phyloP scores from a whole-genome alignment of 2,797 vertebrate species.

The Ateles fusciceps region DNA sequence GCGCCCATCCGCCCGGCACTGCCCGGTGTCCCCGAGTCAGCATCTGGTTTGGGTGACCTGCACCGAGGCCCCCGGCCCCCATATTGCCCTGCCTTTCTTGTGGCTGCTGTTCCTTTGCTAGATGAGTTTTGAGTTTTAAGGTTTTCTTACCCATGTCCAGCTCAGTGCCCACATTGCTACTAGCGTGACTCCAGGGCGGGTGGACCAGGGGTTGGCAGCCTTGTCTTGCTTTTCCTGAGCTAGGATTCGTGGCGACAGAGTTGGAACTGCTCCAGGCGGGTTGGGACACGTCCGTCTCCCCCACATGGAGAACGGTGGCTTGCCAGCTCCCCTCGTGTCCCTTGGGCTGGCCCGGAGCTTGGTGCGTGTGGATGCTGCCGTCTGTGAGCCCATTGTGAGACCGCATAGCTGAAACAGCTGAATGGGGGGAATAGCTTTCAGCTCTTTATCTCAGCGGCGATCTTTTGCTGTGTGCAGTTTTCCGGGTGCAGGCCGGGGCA shows the following conservation, averaged over 20 bases:
- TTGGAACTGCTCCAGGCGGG: not conserved
- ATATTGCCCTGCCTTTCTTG: not conserved
- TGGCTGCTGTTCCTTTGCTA: not conserved
- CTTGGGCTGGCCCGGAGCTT: not conserved
- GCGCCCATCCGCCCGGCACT: rapidly evolving
- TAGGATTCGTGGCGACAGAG: not conserved
- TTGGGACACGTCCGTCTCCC: not conserved
- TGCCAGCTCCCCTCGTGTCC: not conserved
- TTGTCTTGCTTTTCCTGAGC: not conserved
- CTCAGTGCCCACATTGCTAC: not conserved
- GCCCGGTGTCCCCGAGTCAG: not conserved
- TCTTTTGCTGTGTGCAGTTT: conserved; percentile 67
- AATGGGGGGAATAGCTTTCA: conserved; percentile 66
- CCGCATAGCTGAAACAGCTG: conserved; percentile 51
- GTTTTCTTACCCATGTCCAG: not conserved
- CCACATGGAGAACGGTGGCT: not conserved
- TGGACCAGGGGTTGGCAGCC: not conserved
- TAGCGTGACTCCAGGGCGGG: not conserved
- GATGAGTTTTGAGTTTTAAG: not conserved
- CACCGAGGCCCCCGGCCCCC: not conserved
- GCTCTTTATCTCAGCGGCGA: conserved; percentile 48
- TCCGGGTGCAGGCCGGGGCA: not conserved
- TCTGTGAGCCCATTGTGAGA: not conserved
- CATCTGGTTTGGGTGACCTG: rapidly evolving
- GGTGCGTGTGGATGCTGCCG: not conserved